phyloP scores from a whole-genome alignment of 1,140 invertebrate genomes.

The Caerostris darwini region DNA sequence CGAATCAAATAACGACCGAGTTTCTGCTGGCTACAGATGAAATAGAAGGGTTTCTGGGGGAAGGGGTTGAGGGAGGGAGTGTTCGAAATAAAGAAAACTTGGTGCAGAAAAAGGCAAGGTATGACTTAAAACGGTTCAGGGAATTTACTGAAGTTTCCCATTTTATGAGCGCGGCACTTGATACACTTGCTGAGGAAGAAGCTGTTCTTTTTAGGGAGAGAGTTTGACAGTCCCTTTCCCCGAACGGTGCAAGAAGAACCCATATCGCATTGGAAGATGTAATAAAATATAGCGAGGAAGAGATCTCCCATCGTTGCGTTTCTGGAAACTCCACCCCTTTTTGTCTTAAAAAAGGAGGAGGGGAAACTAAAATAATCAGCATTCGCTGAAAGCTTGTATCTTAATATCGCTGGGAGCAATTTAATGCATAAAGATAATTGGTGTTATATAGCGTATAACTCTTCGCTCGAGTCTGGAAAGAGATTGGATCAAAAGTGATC shows the following conservation, averaged over 20 bases:
- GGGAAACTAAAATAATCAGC: not conserved
- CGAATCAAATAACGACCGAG: conserved; percentile 71
- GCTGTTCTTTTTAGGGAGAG: conserved; percentile 37
- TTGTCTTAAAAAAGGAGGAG: not conserved
- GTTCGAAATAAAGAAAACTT: conserved; percentile 5
- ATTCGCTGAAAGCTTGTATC: not conserved
- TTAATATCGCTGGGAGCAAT: too few species aligned
- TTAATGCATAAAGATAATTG: too few species aligned
- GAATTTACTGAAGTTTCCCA: conserved; percentile 62
- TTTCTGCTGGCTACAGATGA: conserved; percentile 42
- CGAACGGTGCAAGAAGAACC: not conserved
- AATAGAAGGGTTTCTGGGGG: not conserved
- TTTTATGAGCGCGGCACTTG: conserved; percentile 67
- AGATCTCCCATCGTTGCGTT: not conserved
- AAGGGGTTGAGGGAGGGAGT: not conserved
- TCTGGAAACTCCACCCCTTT: not conserved
- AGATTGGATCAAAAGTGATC: too few species aligned
- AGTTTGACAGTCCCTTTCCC: conserved; percentile 31
- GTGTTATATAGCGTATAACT: too few species aligned
- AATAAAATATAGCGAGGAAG: not conserved
- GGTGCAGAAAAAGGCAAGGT: not conserved
- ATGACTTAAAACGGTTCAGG: conserved; percentile 55
- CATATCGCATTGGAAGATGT: not conserved
- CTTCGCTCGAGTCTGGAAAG: too few species aligned
- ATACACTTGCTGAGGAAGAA: conserved; percentile 21